Percentiles rank a stretch among this genome's conserved stretches.
These are phyloP conservation scores for Notospermus geniculatus DNA, from an alignment of 1,140 invertebrate genomes.

Conservation along the genomic window DNA sequence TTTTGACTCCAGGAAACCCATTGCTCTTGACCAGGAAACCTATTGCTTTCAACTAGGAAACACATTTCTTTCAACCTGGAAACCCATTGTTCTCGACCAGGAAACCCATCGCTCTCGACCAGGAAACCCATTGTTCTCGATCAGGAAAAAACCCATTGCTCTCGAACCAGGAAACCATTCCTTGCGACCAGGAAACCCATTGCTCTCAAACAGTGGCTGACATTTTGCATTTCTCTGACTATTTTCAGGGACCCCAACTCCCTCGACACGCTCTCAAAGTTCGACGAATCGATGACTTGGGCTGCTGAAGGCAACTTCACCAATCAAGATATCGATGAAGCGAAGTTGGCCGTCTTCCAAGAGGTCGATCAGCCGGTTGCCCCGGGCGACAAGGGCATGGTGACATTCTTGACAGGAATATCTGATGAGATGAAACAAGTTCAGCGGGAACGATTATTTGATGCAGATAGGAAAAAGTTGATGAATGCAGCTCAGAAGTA, in stretches of 20 bases:
- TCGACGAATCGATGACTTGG: slow-evolving; percentile 75
- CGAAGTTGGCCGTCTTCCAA: slow-evolving; percentile 87
- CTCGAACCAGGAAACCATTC: no score
- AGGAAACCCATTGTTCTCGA: no score
- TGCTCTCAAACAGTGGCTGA: neutral
- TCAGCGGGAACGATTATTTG: slow-evolving; percentile 70
- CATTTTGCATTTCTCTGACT: slow-evolving; percentile 6
- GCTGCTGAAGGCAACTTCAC: slow-evolving; percentile 59
- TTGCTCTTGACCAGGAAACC: no score
- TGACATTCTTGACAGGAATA: slow-evolving; percentile 70
- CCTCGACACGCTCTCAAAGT: slow-evolving; percentile 73
- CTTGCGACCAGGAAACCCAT: no score
- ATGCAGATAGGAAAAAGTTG: slow-evolving; percentile 68
- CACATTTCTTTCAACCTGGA: no score
- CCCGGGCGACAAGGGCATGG: slow-evolving; percentile 73
- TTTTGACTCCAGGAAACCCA: no score
- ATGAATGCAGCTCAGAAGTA: slow-evolving; percentile 69
- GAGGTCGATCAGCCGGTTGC: slow-evolving; percentile 74
- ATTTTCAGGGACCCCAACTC: slow-evolving; percentile 72
- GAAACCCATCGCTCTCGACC: no score
- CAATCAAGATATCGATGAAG: slow-evolving; percentile 72
- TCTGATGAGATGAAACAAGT: slow-evolving; percentile 74
- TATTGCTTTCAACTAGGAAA: no score
- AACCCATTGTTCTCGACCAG: no score
- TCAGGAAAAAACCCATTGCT: no score